Base-by-base conservation (phyloP, 2,888 invertebrate species). In the Diarsia mendica region DNA sequence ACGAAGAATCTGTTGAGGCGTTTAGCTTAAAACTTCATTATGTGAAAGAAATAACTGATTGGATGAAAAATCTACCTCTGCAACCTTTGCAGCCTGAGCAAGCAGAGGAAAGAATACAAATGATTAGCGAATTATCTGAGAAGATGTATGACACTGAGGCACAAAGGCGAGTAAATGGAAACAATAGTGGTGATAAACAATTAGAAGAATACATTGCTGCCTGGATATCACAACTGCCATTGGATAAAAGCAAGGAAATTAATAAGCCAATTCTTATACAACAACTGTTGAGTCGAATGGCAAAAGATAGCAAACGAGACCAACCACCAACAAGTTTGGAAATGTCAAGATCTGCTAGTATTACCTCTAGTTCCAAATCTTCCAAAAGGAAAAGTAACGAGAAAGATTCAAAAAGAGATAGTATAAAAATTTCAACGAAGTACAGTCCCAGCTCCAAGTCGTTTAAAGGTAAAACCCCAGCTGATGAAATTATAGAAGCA, bases 61-160 rank as follows among this genome's bases (percentile, higher is more conserved):
- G 94, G 94, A 76, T 94, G 53, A 91, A 92, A 81, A 93, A 93
- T 80, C 85, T 94, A 61, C 93, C 94, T 3, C 75, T 95, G 5
- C 67, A 90, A 71, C 86, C 91, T 10, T 75, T 90, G 15, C 72
- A 84, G 13, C 71, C 81, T 68, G 80, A 89, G 60, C 80, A 88
- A 28, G 77, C 85, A 72, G 77, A 89, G 53, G 65, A 77, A 53
- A 89, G 88, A 75, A 82, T 89, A 3, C 85, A 77, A 82, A 90
- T 91, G 87, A 90, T 94, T 9, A 88, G 87, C 67, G 90, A 92
- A n/a, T 85, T 95, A 74, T 89, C 93, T 66, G 90, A 92, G 75
- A 90, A 90, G 77, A 87, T 94, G 73, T 75, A 85, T 46, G 89
- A 91, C 67, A 87, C 81, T 51, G 83, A 90, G 6, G 74, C 46